Base-by-base conservation (phyloP, 1,140 invertebrate species). In the Linepithema humile region DNA sequence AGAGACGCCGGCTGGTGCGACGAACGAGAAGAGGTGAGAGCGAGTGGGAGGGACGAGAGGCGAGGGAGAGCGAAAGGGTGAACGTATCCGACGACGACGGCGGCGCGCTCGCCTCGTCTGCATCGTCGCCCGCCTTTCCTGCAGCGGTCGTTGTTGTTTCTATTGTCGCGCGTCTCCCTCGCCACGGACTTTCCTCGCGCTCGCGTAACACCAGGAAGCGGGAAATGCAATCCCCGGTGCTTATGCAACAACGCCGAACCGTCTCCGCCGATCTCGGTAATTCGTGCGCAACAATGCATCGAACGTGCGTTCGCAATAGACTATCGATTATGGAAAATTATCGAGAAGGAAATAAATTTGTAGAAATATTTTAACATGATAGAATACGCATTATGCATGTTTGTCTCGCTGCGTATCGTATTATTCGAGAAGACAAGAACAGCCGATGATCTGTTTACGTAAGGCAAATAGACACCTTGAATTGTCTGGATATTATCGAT, bases 171-270 rank as follows among this genome's bases (percentile, higher is more conserved):
- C 40, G 35, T 23, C 17, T 69, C 57, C 26, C 40, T 53, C n/a
- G 43, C n/a, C 26, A 17, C 45, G 26, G 55, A 64, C 70, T 75
- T 77, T 77, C 50, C 73, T 65, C 82, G 50, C 45, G 35, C 20
- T 29, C 70, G 70, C 59, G 48, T 45, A 78, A 65, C 45, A 67
- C 40, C 50, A 40, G 60, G 60, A 84, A 84, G 35, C 26, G 48
- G 35, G 5, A 80, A 69, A 78, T 50, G 62, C 62, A 67, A 69
- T 55, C 17, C 23, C 35, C 26, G 32, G 20, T 55, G 43, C 40
- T 64, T 64, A 40, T 60, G n/a, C 20, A 65, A 64, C 29, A 15
- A 65, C 40, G n/a, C 57, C 57, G 26, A 55, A 7, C 17, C 38
- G 29, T 32, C 20, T 7, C n/a, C 15, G 32, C 7, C 40, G 29